Percentiles rank a stretch among this genome's conserved stretches.
Evolutionary conservation across 2,888 invertebrate genomes (phyloP).

Genomic region (Temnothorax ravouxi): DNA sequence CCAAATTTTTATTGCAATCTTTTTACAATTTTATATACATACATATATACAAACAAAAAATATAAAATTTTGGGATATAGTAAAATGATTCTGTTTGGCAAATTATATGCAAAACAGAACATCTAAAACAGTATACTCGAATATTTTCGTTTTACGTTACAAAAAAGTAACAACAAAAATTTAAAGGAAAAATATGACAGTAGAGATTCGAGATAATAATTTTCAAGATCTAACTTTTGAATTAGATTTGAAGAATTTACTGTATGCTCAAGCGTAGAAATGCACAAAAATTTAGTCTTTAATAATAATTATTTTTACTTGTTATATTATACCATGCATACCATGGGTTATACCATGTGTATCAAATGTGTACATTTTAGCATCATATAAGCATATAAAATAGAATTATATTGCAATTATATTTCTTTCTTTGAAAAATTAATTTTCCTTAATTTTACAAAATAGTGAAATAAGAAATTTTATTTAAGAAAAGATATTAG

Average conservation of each 20-base stretch:
- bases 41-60: background rate
- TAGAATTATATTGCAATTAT: background rate
- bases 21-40: background rate
- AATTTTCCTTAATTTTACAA: background rate
- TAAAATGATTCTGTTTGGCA: background rate
- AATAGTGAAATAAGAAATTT: background rate
- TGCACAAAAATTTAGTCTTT: background rate
- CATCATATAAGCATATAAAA: background rate
- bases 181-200: background rate
- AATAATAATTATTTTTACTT: background rate
- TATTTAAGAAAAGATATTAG: background rate
- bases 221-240: background rate
- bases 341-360: too few species aligned
- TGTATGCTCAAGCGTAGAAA: background rate
- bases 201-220: background rate
- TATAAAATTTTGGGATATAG: background rate
- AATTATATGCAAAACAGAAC: background rate
- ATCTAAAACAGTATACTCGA: background rate
- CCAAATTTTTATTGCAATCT: background rate
- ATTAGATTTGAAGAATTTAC: background rate
- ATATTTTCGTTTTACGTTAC: background rate
- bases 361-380: background rate
- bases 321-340: background rate
- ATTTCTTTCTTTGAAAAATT: background rate
- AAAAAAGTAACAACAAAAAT: slow-evolving; percentile 14